phyloP scores from a whole-genome alignment of 2,113 vertebrate genomes.

The Prunella fulvescens region DNA sequence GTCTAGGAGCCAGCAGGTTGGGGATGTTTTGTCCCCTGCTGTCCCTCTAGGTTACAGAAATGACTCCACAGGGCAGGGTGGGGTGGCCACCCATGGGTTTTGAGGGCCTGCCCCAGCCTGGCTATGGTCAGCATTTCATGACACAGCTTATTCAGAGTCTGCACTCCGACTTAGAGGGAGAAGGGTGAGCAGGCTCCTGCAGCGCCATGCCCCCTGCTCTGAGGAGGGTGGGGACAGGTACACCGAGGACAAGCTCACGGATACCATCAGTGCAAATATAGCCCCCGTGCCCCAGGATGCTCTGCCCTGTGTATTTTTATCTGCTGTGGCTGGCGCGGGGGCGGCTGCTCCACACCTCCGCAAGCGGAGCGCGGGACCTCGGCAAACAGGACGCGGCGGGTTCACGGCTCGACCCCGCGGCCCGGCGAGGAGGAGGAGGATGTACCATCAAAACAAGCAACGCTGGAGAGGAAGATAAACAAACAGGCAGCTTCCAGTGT shows the following conservation, averaged over 20 bases:
- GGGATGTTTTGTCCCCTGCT: neutral
- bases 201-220: rapidly evolving
- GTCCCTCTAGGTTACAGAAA: neutral
- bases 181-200: neutral
- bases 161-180: rapidly evolving
- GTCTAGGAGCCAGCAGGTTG: neutral
- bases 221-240: neutral
- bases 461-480: constrained; percentile 76
- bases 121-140: rapidly evolving
- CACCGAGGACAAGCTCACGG: neutral
- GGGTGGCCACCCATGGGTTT: neutral
- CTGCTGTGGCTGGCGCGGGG: neutral
- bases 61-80: neutral
- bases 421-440: constrained; percentile 70
- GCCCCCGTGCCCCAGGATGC: constrained; percentile 1
- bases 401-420: constrained; percentile 68
- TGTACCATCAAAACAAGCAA: constrained; percentile 82
- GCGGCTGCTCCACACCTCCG: constrained; percentile 18
- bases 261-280: constrained; percentile 40
- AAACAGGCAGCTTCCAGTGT: constrained; percentile 62
- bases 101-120: neutral
- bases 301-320: constrained; percentile 60
- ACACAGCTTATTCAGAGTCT: neutral
- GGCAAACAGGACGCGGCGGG: constrained; percentile 76
- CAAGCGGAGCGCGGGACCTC: constrained; percentile 14